Evolutionary conservation across 2,113 vertebrate species (phyloP), one percentile per base, ranked within the genome.

Genomic region (Rhinoptilus africanus): DNA sequence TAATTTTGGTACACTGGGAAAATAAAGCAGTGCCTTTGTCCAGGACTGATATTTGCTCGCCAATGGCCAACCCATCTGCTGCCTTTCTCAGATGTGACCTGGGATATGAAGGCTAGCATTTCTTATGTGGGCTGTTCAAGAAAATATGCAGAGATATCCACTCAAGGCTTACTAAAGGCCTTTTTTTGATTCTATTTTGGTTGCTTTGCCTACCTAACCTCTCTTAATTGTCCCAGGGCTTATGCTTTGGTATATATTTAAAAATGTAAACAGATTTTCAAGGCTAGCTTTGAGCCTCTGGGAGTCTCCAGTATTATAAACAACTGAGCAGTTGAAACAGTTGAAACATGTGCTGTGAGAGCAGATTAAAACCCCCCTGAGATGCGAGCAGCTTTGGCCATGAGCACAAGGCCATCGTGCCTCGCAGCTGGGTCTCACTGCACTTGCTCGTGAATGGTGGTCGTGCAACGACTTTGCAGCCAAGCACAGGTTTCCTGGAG

Each of bases 1-100:
- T 96, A 92, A 97, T 97, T 97, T 97, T 96, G 80, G 82, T 92
- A 75, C 63, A 50, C 60, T 81, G 56, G 74, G 47, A 94, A 95
- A 97, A 97, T 67, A 92, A 93, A 93, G 74, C 77, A 35, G 59
- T 79, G 74, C 77, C 76, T 93, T 96, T 96, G 89, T 96, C 87
- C 85, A 53, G 60, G 68, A 43, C 81, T 91, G 87, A 84, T 85
- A 82, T 89, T 85, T 92, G 72, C 59, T 93, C 54, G 43, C 59
- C 48, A 39, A 50, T 85, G 73, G 86, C 57, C 78, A 86, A 85
- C 67, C 56, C 76, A 87, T 75, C 62, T 5, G 0, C 47, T 60
- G 72, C 60, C 63, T 89, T 89, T 88, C 82, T 76, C 27, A 67
- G 37, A 39, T 75, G 47, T 67, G 91, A 83, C 82, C 63, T 28